A percentile compares a stretch with the other conserved stretches of the same genome.
These are phyloP conservation scores for Drosophila simulans DNA, from an alignment of 1,140 invertebrate genomes.

Conservation along the genomic window DNA sequence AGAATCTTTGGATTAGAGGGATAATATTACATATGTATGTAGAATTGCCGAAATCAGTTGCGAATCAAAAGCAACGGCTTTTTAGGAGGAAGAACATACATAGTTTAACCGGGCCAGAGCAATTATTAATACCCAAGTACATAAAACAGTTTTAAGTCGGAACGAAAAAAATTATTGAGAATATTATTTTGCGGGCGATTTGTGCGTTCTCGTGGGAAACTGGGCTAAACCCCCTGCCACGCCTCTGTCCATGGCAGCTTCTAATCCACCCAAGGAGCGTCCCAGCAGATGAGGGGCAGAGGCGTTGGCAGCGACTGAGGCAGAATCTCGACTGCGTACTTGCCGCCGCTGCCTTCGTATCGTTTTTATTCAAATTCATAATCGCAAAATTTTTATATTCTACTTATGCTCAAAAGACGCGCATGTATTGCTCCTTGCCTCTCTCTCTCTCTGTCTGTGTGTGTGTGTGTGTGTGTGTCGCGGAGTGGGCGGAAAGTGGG, in stretches of 20 bases:
- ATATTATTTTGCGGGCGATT: too few species aligned
- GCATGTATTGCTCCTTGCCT: slow-evolving; percentile 32
- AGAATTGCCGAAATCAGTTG: too few species aligned
- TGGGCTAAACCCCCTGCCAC: neutral
- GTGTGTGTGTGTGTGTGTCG: slow-evolving; percentile 6
- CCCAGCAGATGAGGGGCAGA: slow-evolving; percentile 13
- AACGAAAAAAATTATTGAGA: too few species aligned
- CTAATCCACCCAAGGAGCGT: slow-evolving; percentile 63
- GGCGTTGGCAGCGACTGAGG: slow-evolving; percentile 1
- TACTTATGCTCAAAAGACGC: slow-evolving; percentile 77
- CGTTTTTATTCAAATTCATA: slow-evolving; percentile 84
- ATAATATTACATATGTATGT: too few species aligned
- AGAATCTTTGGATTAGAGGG: neutral
- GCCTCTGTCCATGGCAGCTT: slow-evolving; percentile 29
- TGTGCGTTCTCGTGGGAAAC: too few species aligned
- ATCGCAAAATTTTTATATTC: slow-evolving; percentile 84
- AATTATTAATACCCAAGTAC: too few species aligned
- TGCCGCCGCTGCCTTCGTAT: slow-evolving; percentile 56
- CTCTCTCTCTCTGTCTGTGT: neutral
- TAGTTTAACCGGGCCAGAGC: too few species aligned
- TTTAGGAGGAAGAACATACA: too few species aligned
- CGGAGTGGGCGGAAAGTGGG: slow-evolving; percentile 11
- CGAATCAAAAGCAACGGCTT: too few species aligned
- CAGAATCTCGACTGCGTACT: slow-evolving; percentile 50
- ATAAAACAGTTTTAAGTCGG: too few species aligned